Evolutionary conservation across 2,888 invertebrate species (phyloP), one percentile per base, ranked within the genome.

Genomic region (Ditula angustiorana): DNA sequence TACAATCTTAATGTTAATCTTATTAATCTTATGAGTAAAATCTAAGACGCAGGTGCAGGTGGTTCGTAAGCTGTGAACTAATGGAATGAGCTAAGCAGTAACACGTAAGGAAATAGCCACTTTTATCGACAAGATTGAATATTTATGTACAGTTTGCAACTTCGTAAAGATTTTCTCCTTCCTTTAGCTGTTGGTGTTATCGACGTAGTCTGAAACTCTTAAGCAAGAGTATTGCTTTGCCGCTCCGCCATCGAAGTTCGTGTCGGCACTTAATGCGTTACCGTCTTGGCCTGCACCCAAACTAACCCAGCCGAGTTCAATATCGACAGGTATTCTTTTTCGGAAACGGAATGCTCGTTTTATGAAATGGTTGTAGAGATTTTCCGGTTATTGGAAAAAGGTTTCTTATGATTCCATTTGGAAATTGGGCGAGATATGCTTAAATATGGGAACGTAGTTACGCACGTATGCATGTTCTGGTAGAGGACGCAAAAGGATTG

Each of bases 281-380:
- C 23, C 47, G 24, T 5, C 23, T 8, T 47, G 47, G 24, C 47
- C 7, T 2, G 13, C 24, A 0, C 26, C 49, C 49, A 26, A 49
- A 28, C 28, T 5, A 28, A 28, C 26, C n/a, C 26, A 28, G 16
- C 49, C 16, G 41, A n/a, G 10, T n/a, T 35, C 23, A 23, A 49
- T 57, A 49, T 24, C 28, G 23, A 13, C 41, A 41, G 56, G 56
- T 47, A 57, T 57, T 28, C 35, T 13, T 10, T 58, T 35, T 35
- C 16, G 61, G 33, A 26, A 55, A 13, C 10, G 13, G 13, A 35
- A 3, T 19, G 46, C 10, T 33, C 52, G 24, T n/a, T 46, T 57
- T 37, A 26, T 41, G 16, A 57, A 37, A 37, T 11, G 26, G 19
- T 57, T 24, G 26, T 2, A 13, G 49, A 16, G 8, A 35, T 49